A percentile compares a stretch with the other conserved stretches of the same genome.
Conservation (phyloP, 1,140 invertebrate genomes). For the Diploscapter pachys region DNA sequence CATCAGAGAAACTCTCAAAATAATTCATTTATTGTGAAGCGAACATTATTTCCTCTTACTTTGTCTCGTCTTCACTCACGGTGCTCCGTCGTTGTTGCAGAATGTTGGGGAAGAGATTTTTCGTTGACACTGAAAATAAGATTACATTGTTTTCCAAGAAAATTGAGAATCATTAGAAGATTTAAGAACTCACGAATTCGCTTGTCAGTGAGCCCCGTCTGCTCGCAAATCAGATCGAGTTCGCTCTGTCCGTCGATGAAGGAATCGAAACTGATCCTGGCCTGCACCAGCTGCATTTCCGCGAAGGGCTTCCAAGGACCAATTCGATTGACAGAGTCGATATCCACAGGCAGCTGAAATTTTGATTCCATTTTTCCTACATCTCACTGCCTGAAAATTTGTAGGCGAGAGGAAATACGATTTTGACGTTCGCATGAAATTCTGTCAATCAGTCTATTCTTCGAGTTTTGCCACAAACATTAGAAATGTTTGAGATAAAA, state of each 20-base stretch:
- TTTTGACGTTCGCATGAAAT: constrained; percentile 67
- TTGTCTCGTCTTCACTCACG: too few relatives aligned
- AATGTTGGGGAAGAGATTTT: background rate
- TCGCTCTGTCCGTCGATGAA: constrained; percentile 47
- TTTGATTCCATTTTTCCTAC: too few relatives aligned
- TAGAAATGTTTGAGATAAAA: background rate
- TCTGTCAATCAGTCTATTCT: background rate
- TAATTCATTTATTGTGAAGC: background rate
- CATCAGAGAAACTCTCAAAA: constrained; percentile 34
- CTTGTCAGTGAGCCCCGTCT: constrained; percentile 35
- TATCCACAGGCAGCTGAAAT: too few relatives aligned
- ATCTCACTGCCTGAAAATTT: background rate
- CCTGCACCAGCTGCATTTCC: constrained; percentile 39
- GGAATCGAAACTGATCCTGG: constrained; percentile 46
- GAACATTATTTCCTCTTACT: too few relatives aligned
- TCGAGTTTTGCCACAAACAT: background rate
- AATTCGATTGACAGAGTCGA: too few relatives aligned
- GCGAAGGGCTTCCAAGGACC: constrained; percentile 34
- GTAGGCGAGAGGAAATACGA: constrained; percentile 58
- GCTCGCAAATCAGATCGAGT: constrained; percentile 54
- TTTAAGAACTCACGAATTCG: background rate
- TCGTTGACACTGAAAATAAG: background rate
- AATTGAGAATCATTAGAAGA: too few relatives aligned
- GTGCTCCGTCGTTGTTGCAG: background rate
- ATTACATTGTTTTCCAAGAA: too few relatives aligned